Evolutionary conservation across 2,797 vertebrate species (phyloP).

Genomic region (Eulemur mongoz): DNA sequence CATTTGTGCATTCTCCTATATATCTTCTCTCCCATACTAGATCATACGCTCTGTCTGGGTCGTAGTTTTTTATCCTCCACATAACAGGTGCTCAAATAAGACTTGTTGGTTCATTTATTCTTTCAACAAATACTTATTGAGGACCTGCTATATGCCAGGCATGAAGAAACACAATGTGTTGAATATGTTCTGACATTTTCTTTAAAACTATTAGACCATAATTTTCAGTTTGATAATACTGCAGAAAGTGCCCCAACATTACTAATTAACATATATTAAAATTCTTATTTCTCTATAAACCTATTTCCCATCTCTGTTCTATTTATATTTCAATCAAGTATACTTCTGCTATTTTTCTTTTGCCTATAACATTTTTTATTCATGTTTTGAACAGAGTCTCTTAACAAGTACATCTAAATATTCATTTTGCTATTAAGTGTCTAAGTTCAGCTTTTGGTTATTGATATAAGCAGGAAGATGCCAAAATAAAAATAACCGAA

Average conservation of each 20-base stretch:
- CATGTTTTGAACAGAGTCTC: neutral
- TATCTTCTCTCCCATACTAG: conserved; percentile 25
- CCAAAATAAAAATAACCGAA: neutral
- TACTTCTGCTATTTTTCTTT: conserved; percentile 5
- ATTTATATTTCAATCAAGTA: neutral
- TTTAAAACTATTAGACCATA: conserved; percentile 3
- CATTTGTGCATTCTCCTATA: neutral
- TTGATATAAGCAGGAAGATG: conserved; percentile 2
- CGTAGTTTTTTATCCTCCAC: conserved; percentile 69
- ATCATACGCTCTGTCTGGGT: conserved; percentile 29
- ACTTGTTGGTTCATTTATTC: conserved; percentile 71
- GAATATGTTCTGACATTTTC: conserved; percentile 24
- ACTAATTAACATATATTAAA: conserved; percentile 24
- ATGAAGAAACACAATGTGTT: conserved; percentile 53
- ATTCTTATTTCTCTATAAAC: neutral
- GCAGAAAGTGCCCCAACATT: conserved; percentile 13
- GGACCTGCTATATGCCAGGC: conserved; percentile 71
- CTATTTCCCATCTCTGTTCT: neutral
- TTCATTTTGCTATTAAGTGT: neutral
- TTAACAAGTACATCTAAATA: neutral
- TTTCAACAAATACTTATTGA: conserved; percentile 76
- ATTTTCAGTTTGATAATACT: conserved; percentile 25
- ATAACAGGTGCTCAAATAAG: conserved; percentile 77
- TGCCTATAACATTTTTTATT: neutral
- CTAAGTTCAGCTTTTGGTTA: conserved; percentile 20